Evolutionary conservation across 1,140 invertebrate genomes (phyloP), one percentile per base, ranked within the genome.

Genomic region (Physella acuta): DNA sequence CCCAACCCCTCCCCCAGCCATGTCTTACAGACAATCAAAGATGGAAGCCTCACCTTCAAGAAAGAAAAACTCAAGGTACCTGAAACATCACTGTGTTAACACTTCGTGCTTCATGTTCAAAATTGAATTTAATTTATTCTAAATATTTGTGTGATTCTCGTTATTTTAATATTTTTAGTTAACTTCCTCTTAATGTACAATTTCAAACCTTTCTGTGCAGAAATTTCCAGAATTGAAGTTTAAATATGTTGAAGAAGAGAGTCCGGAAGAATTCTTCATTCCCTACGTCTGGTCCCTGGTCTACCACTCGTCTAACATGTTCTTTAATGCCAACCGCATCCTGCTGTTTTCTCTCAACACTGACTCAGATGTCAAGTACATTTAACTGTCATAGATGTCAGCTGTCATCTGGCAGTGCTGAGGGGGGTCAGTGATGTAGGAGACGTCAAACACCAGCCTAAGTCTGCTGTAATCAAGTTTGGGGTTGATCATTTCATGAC

Each of bases 221-320:
- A 98, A 97, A 92, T 98, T 99, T 84, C 96, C 97, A 0, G 97
- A 99, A 78, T 85, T 99, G 53, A 99, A 98, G 84, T 99, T 99
- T 86, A 94, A 96, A 75, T 99, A 99, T 82, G 96, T 99, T 0
- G 97, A 99, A 87, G 97, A 99, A 86, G 96, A 98, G 71, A 91
- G 94, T 70, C 97, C 97, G 0, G 96, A 99, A 83, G 96, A 99
- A 80, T 99, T 99, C 87, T 99, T 99, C 86, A 95, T 98, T 78
- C 97, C 97, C 11, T 99, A 99, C 83, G 92, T 99, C 44, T 99
- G 97, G 97, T 92, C 93, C 16, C 87, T 99, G 58, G 92, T 85
- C n/a, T 84, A 82, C 71, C 81, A 83, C 53, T 79, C 78, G 31
- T 84, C 83, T 2, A 79, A 82, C 72, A 74, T 85, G 68, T 84